These are phyloP conservation scores for Tryphoninae sp. DNA, from an alignment of 2,888 invertebrate species.

Conservation along the genomic window DNA sequence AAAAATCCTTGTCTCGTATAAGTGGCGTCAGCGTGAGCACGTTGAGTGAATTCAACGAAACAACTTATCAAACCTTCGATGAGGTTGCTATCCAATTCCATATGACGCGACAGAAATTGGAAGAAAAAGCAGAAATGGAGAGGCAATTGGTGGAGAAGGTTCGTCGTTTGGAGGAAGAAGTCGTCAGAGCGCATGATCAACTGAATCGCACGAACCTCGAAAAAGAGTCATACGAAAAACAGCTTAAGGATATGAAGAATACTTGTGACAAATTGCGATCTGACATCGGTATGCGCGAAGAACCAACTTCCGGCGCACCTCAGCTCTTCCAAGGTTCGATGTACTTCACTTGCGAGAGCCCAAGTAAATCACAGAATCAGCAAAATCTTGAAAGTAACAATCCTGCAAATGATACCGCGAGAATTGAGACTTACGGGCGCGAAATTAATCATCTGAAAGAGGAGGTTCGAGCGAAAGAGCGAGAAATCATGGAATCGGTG, in stretches of 20 bases:
- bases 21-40: conserved; percentile 74
- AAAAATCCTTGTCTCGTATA: conserved; percentile 74
- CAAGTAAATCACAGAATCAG: conserved; percentile 43
- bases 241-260: conserved; percentile 78
- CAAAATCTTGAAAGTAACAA: conserved; percentile 37
- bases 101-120: conserved; percentile 73
- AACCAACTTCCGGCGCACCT: conserved; percentile 49
- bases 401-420: conserved; percentile 34
- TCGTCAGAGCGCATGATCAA: conserved; percentile 68
- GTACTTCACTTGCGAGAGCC: conserved; percentile 61
- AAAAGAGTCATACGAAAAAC: conserved; percentile 78
- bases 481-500: conserved; percentile 66
- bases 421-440: conserved; percentile 64
- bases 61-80: conserved; percentile 77
- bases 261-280: conserved; percentile 75
- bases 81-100: conserved; percentile 75
- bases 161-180: conserved; percentile 82
- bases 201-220: conserved; percentile 73
- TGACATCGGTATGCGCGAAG: conserved; percentile 62
- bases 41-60: conserved; percentile 75
- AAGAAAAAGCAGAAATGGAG: conserved; percentile 81
- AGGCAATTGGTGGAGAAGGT: conserved; percentile 82
- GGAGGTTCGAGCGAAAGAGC: conserved; percentile 67
- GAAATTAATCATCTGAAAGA: conserved; percentile 69
- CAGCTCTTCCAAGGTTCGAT: conserved; percentile 62